phyloP scores from a whole-genome alignment of 2,888 invertebrate genomes.

The Scaptomyza tumidula region DNA sequence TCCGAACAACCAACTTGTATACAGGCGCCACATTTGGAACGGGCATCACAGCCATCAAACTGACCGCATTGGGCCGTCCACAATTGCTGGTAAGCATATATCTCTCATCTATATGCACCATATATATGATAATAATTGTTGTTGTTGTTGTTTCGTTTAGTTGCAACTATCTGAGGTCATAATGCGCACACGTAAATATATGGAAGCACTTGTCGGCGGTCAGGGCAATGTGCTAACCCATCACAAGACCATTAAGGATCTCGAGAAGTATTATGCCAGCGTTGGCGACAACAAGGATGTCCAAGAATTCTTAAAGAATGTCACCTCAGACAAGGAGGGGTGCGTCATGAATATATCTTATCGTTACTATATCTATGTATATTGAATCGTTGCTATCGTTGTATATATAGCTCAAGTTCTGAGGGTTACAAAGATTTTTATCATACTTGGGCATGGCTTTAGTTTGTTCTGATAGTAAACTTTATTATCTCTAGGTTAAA shows the following conservation, averaged over 20 bases:
- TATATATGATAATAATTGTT: constrained; percentile 11
- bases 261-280: constrained; percentile 92
- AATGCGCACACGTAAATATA: constrained; percentile 96
- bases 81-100: constrained; percentile 90
- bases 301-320: constrained; percentile 94
- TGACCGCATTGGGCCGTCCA: constrained; percentile 98
- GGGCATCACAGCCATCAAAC: constrained; percentile 98
- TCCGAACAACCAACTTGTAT: constrained; percentile 48
- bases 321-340: constrained; percentile 97
- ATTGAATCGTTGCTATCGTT: not conserved
- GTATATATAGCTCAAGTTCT: not conserved
- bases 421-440: no score
- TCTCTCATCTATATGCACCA: not conserved
- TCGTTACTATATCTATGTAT: not conserved
- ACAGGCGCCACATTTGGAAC: constrained; percentile 96
- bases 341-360: constrained; percentile 84
- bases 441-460: no score
- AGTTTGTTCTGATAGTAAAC: no score
- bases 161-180: constrained; percentile 99
- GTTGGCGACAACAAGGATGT: constrained; percentile 91
- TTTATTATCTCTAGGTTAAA: no score
- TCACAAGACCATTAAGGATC: constrained; percentile 93
- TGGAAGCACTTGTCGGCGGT: constrained; percentile 95
- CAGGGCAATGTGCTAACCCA: constrained; percentile 94
- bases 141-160: constrained; percentile 85